These are phyloP conservation scores for Sebastiscus albofasciatus DNA, from an alignment of 2,797 vertebrate genomes.

Conservation along the genomic window DNA sequence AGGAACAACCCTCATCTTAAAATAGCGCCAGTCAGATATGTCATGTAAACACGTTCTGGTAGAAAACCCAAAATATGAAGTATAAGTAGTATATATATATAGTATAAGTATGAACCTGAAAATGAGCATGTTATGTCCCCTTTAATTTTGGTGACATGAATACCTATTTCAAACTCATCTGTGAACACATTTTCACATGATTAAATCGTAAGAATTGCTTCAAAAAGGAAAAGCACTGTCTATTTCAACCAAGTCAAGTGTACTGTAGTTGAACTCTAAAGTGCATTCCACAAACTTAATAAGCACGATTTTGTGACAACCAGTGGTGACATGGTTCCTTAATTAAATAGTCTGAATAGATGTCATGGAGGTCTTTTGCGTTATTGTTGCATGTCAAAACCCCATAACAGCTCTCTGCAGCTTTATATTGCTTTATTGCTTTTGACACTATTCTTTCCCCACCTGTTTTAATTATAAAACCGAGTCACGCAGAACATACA, in stretches of 20 bases:
- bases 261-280: slow-evolving; percentile 11
- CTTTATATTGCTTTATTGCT: slow-evolving; percentile 58
- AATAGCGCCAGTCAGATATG: neutral
- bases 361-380: neutral
- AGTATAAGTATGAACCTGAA: too few species aligned
- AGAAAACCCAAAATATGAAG: too few species aligned
- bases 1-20: neutral
- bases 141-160: neutral
- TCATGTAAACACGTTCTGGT: too few species aligned
- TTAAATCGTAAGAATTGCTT: neutral
- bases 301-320: slow-evolving; percentile 14
- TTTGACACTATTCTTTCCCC: slow-evolving; percentile 47
- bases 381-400: slow-evolving; percentile 34
- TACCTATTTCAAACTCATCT: neutral
- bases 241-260: neutral
- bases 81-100: too few species aligned
- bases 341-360: slow-evolving; percentile 24
- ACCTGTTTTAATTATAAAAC: slow-evolving; percentile 56
- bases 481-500: slow-evolving; percentile 52
- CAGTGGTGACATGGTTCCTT: slow-evolving; percentile 19
- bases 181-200: neutral
- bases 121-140: neutral
- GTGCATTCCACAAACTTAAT: slow-evolving; percentile 18
- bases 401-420: slow-evolving; percentile 11
- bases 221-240: neutral